These are phyloP conservation scores for Dolichallabes microphthalmus DNA, from an alignment of 2,113 vertebrate species.

Conservation along the genomic window DNA sequence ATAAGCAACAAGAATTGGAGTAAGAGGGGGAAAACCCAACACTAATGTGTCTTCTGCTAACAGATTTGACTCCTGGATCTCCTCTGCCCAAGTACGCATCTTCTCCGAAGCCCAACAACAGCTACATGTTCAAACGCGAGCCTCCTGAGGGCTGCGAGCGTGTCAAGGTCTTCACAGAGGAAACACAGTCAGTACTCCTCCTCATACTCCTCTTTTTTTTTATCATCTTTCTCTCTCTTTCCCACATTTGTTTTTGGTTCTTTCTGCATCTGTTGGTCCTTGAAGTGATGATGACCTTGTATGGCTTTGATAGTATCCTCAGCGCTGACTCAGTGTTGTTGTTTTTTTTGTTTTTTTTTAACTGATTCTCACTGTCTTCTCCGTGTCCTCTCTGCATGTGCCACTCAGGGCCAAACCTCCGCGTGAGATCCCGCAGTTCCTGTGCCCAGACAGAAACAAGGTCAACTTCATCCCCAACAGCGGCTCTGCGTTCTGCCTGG, in stretches of 20 bases:
- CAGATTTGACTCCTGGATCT: slow-evolving; percentile 48
- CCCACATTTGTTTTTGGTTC: slow-evolving; percentile 24
- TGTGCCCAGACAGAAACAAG: slow-evolving; percentile 88
- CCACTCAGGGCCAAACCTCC: slow-evolving; percentile 76
- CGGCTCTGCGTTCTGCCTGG: slow-evolving; percentile 86
- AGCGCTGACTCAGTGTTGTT: slow-evolving; percentile 14
- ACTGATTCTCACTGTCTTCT: background rate
- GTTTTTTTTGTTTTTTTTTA: background rate
- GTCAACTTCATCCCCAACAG: slow-evolving; percentile 90
- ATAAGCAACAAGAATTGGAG: no score
- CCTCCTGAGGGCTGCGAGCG: slow-evolving; percentile 56
- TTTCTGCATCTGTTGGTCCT: slow-evolving; percentile 27
- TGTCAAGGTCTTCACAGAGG: slow-evolving; percentile 57
- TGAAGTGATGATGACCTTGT: slow-evolving; percentile 31
- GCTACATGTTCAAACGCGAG: slow-evolving; percentile 57
- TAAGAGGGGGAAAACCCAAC: background rate
- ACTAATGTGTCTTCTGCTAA: slow-evolving; percentile 3
- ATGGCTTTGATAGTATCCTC: slow-evolving; percentile 5
- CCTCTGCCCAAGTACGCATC: slow-evolving; percentile 53
- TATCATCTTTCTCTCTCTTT: background rate
- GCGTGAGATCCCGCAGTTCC: slow-evolving; percentile 82
- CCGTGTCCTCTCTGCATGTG: background rate
- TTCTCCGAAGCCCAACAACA: slow-evolving; percentile 57
- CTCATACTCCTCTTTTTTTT: background rate
- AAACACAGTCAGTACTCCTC: slow-evolving; percentile 54